phyloP scores from a whole-genome alignment of 1,140 invertebrate species.

The Carposina sasakii region DNA sequence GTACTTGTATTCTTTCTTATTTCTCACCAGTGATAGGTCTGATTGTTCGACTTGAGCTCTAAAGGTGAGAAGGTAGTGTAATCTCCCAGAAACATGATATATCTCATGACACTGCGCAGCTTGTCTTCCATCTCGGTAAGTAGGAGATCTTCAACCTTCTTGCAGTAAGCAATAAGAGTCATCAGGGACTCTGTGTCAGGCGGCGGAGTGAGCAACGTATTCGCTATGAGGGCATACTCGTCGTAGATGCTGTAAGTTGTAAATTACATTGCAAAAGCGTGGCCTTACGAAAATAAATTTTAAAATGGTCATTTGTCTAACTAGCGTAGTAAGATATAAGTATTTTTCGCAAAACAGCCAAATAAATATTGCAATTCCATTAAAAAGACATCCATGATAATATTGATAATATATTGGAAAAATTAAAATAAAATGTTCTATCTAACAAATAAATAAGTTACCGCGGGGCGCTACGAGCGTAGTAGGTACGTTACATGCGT shows the following conservation, averaged over 20 bases:
- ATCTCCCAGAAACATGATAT: conserved; percentile 84
- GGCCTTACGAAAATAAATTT: too few relatives aligned
- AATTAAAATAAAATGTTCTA: too few relatives aligned
- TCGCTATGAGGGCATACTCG: conserved; percentile 88
- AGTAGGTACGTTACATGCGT: too few relatives aligned
- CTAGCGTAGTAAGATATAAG: too few relatives aligned
- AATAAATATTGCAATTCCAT: too few relatives aligned
- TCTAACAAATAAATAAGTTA: too few relatives aligned
- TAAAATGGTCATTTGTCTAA: too few relatives aligned
- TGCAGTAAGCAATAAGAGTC: conserved; percentile 84
- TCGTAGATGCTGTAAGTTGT: conserved; percentile 82
- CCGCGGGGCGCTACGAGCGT: too few relatives aligned
- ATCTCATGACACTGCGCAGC: conserved; percentile 78
- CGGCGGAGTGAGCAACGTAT: conserved; percentile 84
- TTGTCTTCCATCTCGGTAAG: conserved; percentile 83
- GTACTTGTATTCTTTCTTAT: too few relatives aligned
- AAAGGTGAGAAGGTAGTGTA: conserved; percentile 83
- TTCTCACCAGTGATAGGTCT: conserved; percentile 87
- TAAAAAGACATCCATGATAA: too few relatives aligned
- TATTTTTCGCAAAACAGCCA: neutral
- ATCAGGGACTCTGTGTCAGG: conserved; percentile 89
- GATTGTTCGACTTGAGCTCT: conserved; percentile 90
- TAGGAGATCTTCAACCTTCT: conserved; percentile 81
- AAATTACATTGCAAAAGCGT: too few relatives aligned
- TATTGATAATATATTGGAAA: too few relatives aligned